phyloP scores from a whole-genome alignment of 1,140 invertebrate genomes.

The Andricus grossulariae region DNA sequence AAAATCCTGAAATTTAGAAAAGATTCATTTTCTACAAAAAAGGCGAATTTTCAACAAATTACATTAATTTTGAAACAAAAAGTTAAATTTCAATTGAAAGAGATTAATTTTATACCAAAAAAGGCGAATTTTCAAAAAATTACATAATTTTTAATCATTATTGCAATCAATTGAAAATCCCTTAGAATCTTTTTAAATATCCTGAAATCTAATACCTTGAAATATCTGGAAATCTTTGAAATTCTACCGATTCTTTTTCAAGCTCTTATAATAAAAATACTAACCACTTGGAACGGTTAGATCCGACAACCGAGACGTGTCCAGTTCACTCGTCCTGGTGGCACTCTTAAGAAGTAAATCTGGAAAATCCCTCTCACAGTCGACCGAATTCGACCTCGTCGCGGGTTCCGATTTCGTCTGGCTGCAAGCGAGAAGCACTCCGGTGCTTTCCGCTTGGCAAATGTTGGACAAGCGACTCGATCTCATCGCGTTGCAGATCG shows the following conservation, averaged over 20 bases:
- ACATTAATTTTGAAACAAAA: too few relatives aligned
- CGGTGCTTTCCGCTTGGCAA: conserved; percentile 26
- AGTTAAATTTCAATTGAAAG: too few relatives aligned
- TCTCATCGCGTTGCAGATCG: conserved; percentile 40
- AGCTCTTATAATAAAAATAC: conserved; percentile 14
- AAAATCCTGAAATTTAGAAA: too few relatives aligned
- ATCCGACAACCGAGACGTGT: conserved; percentile 55
- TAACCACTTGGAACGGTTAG: conserved; percentile 64
- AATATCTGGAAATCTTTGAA: conserved; percentile 29
- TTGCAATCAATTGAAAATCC: too few relatives aligned
- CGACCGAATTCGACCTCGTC: conserved; percentile 67
- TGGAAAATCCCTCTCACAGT: conserved; percentile 65
- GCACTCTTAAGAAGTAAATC: conserved; percentile 57
- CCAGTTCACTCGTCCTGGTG: conserved; percentile 52
- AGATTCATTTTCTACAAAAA: too few relatives aligned
- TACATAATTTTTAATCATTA: too few relatives aligned
- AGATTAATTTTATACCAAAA: too few relatives aligned
- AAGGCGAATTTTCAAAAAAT: too few relatives aligned
- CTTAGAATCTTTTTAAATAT: conserved; percentile 26
- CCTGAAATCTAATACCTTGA: conserved; percentile 24
- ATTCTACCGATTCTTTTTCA: too few relatives aligned
- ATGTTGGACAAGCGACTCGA: conserved; percentile 37
- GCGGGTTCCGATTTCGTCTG: conserved; percentile 65
- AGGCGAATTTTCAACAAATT: too few relatives aligned
- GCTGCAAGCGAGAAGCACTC: conserved; percentile 22